phyloP scores from a whole-genome alignment of 2,113 vertebrate genomes.

The Ailuropoda melanoleuca region DNA sequence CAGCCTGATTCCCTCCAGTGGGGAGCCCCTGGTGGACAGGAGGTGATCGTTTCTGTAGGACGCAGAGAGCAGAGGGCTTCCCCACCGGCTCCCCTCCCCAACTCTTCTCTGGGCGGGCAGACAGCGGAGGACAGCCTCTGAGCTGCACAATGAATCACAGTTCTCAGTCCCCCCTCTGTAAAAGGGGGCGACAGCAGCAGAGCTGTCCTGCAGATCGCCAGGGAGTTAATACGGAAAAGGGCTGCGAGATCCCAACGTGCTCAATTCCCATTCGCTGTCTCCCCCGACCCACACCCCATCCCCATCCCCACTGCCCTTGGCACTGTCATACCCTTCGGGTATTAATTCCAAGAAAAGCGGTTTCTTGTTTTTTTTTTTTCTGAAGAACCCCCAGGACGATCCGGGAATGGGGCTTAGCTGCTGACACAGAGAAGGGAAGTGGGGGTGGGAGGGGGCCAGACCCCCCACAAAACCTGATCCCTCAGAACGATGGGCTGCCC shows the following conservation, averaged over 20 bases:
- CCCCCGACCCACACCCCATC: not conserved
- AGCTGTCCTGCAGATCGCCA: too few relatives aligned
- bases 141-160: not conserved
- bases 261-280: fast-evolving
- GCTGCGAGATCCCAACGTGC: not conserved
- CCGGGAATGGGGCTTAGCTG: slow-evolving; percentile 57
- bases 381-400: slow-evolving; percentile 71
- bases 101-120: not conserved
- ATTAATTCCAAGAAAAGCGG: slow-evolving; percentile 58
- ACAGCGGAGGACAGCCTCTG: not conserved
- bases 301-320: not conserved
- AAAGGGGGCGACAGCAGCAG: not conserved
- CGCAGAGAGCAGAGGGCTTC: not conserved
- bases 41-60: not conserved
- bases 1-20: too few relatives aligned
- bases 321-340: not conserved
- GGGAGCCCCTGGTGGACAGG: not conserved
- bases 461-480: slow-evolving; percentile 60
- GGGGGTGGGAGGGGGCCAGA: not conserved
- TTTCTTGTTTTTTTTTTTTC: not conserved
- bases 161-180: not conserved
- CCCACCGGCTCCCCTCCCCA: not conserved
- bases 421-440: slow-evolving; percentile 65
- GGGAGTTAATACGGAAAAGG: not conserved
- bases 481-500: slow-evolving; percentile 10